A percentile compares a stretch with the other conserved stretches of the same genome.
phyloP scores from a whole-genome alignment of 2,113 vertebrate species.

The Coregonus clupeaformis region DNA sequence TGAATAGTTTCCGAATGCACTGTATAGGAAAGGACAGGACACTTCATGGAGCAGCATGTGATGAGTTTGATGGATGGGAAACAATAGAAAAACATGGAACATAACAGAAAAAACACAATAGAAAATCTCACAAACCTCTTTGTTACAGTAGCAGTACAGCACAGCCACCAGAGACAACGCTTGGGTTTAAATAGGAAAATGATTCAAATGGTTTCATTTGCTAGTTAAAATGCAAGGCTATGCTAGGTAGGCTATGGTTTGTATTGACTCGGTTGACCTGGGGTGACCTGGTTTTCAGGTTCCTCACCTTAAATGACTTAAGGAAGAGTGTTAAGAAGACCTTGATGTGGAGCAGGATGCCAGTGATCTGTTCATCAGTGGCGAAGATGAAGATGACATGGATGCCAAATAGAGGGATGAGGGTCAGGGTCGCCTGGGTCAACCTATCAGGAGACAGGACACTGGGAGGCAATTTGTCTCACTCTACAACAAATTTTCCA shows the following conservation, averaged over 20 bases:
- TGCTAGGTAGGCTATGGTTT: too few relatives aligned
- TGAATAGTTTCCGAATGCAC: too few relatives aligned
- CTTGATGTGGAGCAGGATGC: constrained; percentile 77
- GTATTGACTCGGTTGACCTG: not conserved
- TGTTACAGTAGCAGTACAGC: constrained; percentile 84
- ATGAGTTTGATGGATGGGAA: not conserved
- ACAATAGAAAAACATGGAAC: not conserved
- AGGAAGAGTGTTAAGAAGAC: constrained; percentile 82
- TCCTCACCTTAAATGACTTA: constrained; percentile 81
- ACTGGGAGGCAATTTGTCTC: not conserved
- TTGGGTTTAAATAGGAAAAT: not conserved
- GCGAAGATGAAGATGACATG: constrained; percentile 81
- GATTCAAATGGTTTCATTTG: too few relatives aligned
- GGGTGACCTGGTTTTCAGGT: not conserved
- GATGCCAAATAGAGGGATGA: constrained; percentile 82
- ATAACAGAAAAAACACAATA: not conserved
- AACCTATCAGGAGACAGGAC: constrained; percentile 60
- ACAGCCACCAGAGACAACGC: constrained; percentile 74
- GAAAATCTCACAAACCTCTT: constrained; percentile 73
- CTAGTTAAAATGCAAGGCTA: too few relatives aligned
- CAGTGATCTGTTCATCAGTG: constrained; percentile 80
- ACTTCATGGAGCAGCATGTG: not conserved
- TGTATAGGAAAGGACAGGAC: not conserved
- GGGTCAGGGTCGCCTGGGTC: constrained; percentile 82
- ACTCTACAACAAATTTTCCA: not conserved